Conservation (phyloP, 92 coral and sea anemone genomes). For the Montipora capitata region DNA sequence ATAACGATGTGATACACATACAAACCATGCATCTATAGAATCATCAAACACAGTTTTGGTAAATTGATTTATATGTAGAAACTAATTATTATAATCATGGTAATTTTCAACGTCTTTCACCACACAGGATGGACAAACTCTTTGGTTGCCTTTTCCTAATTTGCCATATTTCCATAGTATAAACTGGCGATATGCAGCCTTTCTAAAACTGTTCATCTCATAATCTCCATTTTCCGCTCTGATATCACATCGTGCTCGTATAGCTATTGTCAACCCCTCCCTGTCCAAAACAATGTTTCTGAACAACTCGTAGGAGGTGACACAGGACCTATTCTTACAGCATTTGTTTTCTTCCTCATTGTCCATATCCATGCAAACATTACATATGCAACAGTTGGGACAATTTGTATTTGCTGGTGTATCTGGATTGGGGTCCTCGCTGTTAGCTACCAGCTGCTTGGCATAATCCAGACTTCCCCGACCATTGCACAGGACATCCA, state of each 20-base stretch:
- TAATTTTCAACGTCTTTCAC: conserved; percentile 31
- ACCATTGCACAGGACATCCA: conserved; percentile 53
- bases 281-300: conserved; percentile 63
- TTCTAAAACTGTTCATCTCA: conserved; percentile 52
- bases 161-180: conserved; percentile 65
- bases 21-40: not conserved
- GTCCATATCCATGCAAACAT: no score
- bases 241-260: conserved; percentile 75
- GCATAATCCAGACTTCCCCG: conserved; percentile 72
- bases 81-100: not conserved
- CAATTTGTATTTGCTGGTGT: no score
- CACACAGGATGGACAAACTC: conserved; percentile 71
- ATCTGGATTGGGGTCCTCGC: no score
- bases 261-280: conserved; percentile 48
- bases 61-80: not conserved
- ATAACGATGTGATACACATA: not conserved
- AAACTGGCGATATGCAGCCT: conserved; percentile 30
- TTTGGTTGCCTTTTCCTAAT: conserved; percentile 65
- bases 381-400: no score
- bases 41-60: not conserved
- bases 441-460: conserved; percentile 32
- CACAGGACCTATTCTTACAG: not conserved
- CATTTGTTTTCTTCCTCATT: no score
- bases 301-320: conserved; percentile 47
- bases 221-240: conserved; percentile 67